These are phyloP conservation scores for Calycopis cecrops DNA, from an alignment of 1,140 invertebrate species.

Conservation along the genomic window DNA sequence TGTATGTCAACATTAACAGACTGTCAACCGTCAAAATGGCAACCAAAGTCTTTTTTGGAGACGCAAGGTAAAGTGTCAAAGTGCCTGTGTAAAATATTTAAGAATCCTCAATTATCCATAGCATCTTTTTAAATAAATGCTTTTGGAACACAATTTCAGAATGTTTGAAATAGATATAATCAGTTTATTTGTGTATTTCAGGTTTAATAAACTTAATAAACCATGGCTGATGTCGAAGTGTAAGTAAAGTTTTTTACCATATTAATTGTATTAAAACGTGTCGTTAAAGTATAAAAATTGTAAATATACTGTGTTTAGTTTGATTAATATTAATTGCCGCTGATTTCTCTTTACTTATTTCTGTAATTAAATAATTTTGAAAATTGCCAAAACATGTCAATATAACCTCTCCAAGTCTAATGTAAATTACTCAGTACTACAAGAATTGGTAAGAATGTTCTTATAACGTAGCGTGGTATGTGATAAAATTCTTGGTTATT, in stretches of 20 bases:
- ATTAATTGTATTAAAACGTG: slow-evolving; percentile 3
- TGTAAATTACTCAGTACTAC: too few species aligned
- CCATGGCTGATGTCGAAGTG: slow-evolving; percentile 70
- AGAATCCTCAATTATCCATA: slow-evolving; percentile 51
- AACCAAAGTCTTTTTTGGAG: slow-evolving; percentile 65
- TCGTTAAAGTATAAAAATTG: too few species aligned
- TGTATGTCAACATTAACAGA: not conserved
- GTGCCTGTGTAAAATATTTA: slow-evolving; percentile 41
- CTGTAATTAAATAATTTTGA: too few species aligned
- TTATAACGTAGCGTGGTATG: too few species aligned
- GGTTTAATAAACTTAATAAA: slow-evolving; percentile 47
- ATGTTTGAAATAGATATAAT: slow-evolving; percentile 37
- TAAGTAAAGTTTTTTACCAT: slow-evolving; percentile 44
- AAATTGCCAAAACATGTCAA: too few species aligned
- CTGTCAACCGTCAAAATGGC: slow-evolving; percentile 25
- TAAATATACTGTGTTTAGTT: too few species aligned
- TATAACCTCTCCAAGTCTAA: too few species aligned
- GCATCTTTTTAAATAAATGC: slow-evolving; percentile 41
- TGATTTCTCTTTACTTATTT: too few species aligned
- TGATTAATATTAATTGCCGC: too few species aligned
- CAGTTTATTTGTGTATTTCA: slow-evolving; percentile 58
- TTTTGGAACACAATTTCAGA: slow-evolving; percentile 23
- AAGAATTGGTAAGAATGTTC: too few species aligned
- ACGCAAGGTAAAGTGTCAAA: slow-evolving; percentile 71
- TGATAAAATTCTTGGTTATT: too few species aligned